Percentiles rank a stretch among this genome's conserved stretches.
Evolutionary conservation across 1,140 invertebrate species (phyloP).

Genomic region (Theocolax elegans): DNA sequence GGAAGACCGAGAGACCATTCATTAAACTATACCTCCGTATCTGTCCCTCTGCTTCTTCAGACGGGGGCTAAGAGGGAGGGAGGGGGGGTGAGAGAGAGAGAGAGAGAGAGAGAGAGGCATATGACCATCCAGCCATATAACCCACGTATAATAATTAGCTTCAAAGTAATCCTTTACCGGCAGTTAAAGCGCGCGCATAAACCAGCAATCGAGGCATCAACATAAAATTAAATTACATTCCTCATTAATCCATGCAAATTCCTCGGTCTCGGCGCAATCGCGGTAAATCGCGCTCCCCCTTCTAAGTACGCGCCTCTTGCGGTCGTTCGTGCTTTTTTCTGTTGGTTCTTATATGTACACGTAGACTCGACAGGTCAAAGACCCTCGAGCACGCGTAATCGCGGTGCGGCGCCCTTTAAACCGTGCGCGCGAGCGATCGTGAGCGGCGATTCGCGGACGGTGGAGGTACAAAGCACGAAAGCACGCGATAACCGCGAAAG

Average conservation of each 20-base stretch:
- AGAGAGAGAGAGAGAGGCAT: too few species aligned
- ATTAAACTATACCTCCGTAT: too few species aligned
- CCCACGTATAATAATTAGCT: slow-evolving; percentile 35
- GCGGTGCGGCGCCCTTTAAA: slow-evolving; percentile 19
- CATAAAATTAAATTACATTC: slow-evolving; percentile 41
- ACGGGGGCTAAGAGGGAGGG: too few species aligned
- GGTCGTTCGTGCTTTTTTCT: neutral
- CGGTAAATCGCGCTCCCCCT: neutral
- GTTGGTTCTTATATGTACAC: too few species aligned
- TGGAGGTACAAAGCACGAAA: neutral
- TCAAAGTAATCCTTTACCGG: slow-evolving; percentile 37
- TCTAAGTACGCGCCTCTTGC: neutral
- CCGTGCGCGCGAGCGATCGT: slow-evolving; percentile 1
- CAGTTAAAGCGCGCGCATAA: slow-evolving; percentile 32
- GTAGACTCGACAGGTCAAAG: neutral
- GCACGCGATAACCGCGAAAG: slow-evolving; percentile 33
- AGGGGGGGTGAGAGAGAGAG: neutral
- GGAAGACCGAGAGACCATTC: slow-evolving; percentile 30
- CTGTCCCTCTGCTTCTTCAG: neutral
- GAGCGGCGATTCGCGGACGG: slow-evolving; percentile 3
- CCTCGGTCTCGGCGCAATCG: neutral
- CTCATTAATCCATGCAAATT: slow-evolving; percentile 37
- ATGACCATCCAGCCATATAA: neutral
- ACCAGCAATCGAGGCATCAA: slow-evolving; percentile 37
- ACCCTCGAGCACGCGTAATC: slow-evolving; percentile 9